A percentile compares a stretch with the other conserved stretches of the same genome.
Evolutionary conservation across 2,888 invertebrate species (phyloP).

Genomic region (Coecobrya sp.): DNA sequence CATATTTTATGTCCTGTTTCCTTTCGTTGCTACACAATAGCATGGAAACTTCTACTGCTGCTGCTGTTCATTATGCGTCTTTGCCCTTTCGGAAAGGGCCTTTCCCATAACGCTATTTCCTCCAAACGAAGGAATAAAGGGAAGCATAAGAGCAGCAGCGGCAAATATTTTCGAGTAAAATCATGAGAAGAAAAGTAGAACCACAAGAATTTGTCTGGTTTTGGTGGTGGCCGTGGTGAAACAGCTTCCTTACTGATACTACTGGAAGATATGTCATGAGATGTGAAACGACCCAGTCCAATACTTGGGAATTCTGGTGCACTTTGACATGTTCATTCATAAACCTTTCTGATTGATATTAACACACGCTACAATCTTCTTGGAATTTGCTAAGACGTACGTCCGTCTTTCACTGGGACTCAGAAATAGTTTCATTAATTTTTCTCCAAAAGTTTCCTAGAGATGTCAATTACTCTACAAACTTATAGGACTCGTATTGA

Average conservation of each 20-base stretch:
- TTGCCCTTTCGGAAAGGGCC: neutral
- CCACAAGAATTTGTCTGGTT: neutral
- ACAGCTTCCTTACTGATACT: neutral
- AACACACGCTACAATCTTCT: neutral
- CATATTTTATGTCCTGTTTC: conserved; percentile 10
- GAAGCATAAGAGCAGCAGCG: too few species aligned
- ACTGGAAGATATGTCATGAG: neutral
- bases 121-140: too few species aligned
- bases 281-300: neutral
- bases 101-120: too few species aligned
- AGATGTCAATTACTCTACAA: too few species aligned
- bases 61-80: neutral
- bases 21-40: neutral
- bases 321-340: neutral
- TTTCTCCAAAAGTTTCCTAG: too few species aligned
- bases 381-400: too few species aligned
- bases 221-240: neutral
- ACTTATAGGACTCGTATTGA: too few species aligned
- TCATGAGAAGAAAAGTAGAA: too few species aligned
- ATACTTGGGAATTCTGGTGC: neutral
- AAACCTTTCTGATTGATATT: neutral
- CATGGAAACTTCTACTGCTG: neutral
- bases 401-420: too few species aligned
- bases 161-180: too few species aligned
- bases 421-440: too few species aligned